Conservation (phyloP, 1,140 invertebrate genomes). For the Formica exsecta region DNA sequence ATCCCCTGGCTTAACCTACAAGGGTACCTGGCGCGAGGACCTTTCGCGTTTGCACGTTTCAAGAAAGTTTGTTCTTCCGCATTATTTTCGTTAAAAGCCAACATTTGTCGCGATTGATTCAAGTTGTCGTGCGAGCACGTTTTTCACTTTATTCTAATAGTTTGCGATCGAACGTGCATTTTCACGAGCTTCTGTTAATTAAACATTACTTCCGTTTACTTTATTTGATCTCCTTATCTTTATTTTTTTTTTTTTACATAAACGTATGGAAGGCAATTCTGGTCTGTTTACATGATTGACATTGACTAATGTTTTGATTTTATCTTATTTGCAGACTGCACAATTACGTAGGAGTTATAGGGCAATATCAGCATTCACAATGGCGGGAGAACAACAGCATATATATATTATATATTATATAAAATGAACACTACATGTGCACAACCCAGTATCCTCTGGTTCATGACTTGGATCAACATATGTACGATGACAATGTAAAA, state of each 20-base stretch:
- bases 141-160: too few relatives aligned
- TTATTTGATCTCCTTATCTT: background rate
- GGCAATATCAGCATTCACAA: slow-evolving; percentile 82
- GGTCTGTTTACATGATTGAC: background rate
- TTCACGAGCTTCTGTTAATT: background rate
- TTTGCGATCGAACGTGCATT: too few relatives aligned
- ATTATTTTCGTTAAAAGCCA: too few relatives aligned
- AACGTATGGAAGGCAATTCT: background rate
- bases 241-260: background rate
- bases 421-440: slow-evolving; percentile 69
- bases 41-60: background rate
- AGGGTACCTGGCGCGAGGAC: slow-evolving; percentile 32
- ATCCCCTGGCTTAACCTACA: slow-evolving; percentile 68
- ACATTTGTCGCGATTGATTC: too few relatives aligned
- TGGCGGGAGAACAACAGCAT: slow-evolving; percentile 95
- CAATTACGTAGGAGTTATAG: slow-evolving; percentile 39
- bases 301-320: background rate
- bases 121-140: too few relatives aligned
- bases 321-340: slow-evolving; percentile 50
- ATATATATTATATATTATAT: slow-evolving; percentile 45
- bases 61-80: background rate
- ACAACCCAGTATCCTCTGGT: slow-evolving; percentile 81
- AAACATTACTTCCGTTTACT: background rate
- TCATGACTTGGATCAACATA: slow-evolving; percentile 83
- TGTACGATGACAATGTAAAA: slow-evolving; percentile 72